A percentile compares a stretch with the other conserved stretches of the same genome.
These are phyloP conservation scores for Notothenia rossii DNA, from an alignment of 2,113 vertebrate species.

Conservation along the genomic window DNA sequence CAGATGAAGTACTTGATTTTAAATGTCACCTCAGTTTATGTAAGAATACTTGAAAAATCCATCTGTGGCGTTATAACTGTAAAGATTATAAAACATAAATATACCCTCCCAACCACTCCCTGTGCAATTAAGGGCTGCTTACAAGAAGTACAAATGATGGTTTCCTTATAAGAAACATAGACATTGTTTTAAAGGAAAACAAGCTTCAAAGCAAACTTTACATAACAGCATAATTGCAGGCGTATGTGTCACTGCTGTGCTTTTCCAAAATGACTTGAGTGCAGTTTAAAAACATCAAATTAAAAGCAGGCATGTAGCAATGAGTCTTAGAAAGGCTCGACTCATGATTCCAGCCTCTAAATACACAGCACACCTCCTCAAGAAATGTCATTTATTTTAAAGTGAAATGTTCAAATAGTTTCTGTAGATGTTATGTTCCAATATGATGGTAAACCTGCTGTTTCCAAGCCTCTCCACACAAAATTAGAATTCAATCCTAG, in stretches of 20 bases:
- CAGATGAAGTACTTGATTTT: not conserved
- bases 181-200: constrained; percentile 36
- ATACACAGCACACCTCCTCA: not conserved
- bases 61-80: constrained; percentile 22
- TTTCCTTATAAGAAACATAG: constrained; percentile 24
- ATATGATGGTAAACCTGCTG: too few species aligned
- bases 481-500: not conserved
- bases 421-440: not conserved
- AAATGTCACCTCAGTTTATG: not conserved
- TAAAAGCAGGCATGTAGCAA: constrained; percentile 1
- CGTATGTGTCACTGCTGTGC: constrained; percentile 9
- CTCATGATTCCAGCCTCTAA: not conserved
- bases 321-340: not conserved
- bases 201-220: constrained; percentile 47
- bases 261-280: constrained; percentile 10
- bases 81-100: constrained; percentile 39
- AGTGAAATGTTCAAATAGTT: not conserved
- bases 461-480: not conserved
- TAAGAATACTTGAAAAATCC: constrained; percentile 5
- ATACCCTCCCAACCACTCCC: constrained; percentile 8
- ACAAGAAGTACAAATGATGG: constrained; percentile 23
- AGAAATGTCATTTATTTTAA: not conserved
- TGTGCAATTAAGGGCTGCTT: constrained; percentile 23
- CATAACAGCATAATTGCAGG: constrained; percentile 41
- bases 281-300: not conserved